Evolutionary conservation across 2,888 invertebrate species (phyloP).

Genomic region (Epinotia brunnichana): DNA sequence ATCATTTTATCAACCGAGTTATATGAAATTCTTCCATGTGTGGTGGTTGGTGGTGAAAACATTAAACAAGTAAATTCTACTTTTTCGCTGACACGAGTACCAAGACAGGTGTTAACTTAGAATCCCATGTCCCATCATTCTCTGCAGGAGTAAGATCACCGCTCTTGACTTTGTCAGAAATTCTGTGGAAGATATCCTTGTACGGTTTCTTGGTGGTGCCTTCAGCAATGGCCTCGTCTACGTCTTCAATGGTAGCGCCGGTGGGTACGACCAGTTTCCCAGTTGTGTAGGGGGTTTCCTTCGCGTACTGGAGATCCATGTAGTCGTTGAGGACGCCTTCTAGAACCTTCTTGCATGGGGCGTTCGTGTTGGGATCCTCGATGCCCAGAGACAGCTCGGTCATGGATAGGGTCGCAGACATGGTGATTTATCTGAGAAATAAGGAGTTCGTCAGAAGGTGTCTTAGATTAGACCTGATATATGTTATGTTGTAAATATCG

Average conservation of each 20-base stretch:
- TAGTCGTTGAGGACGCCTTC: constrained; percentile 73
- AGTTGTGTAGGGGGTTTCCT: constrained; percentile 74
- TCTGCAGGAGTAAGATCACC: constrained; percentile 66
- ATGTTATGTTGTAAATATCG: too few relatives aligned
- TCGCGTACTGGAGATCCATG: constrained; percentile 74
- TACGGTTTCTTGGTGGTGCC: constrained; percentile 60
- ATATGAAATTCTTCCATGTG: neutral
- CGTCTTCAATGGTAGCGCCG: constrained; percentile 62
- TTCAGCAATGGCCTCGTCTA: constrained; percentile 61
- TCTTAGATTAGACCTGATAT: too few relatives aligned
- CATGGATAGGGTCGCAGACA: constrained; percentile 66
- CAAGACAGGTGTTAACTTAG: constrained; percentile 68
- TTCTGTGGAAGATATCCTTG: constrained; percentile 65
- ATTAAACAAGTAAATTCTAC: constrained; percentile 45
- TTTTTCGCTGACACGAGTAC: constrained; percentile 67
- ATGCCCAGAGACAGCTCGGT: constrained; percentile 65
- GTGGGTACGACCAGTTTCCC: constrained; percentile 70
- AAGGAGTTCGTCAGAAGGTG: neutral
- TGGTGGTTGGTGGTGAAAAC: too few relatives aligned
- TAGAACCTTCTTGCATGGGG: constrained; percentile 64
- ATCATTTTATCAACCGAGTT: too few relatives aligned
- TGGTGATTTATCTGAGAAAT: constrained; percentile 53
- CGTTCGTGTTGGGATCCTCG: constrained; percentile 59
- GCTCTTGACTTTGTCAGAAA: constrained; percentile 66
- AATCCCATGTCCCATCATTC: constrained; percentile 70